Evolutionary conservation across 2,797 vertebrate species (phyloP).

Genomic region (Chaetodon trifasciatus): DNA sequence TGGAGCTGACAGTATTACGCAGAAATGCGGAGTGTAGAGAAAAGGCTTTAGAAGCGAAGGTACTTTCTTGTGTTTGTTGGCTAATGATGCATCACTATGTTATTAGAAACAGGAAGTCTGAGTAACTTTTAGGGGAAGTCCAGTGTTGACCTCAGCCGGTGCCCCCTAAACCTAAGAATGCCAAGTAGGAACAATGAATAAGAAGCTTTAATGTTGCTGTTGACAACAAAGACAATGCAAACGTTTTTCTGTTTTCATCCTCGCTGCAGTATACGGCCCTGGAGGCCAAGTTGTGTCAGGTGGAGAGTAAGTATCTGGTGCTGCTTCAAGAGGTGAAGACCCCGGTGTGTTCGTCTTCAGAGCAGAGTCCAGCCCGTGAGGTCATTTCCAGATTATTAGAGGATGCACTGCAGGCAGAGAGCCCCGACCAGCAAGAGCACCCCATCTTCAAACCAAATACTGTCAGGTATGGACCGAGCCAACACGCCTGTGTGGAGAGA

Average conservation of each 20-base stretch:
- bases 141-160: conserved; percentile 21
- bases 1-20: conserved; percentile 94
- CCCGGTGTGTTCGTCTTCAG: conserved; percentile 93
- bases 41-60: conserved; percentile 93
- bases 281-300: conserved; percentile 96
- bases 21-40: conserved; percentile 93
- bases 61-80: conserved; percentile 60
- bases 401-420: conserved; percentile 94
- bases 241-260: background rate
- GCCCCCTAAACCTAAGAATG: conserved; percentile 12
- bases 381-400: conserved; percentile 94
- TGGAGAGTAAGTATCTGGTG: conserved; percentile 97
- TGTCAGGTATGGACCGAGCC: conserved; percentile 88
- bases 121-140: conserved; percentile 48
- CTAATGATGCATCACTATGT: conserved; percentile 3
- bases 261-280: conserved; percentile 89
- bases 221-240: background rate
- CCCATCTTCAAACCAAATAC: conserved; percentile 89
- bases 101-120: conserved; percentile 64
- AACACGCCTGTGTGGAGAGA: background rate
- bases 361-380: conserved; percentile 87
- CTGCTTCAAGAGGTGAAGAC: conserved; percentile 95
- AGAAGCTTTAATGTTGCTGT: background rate
- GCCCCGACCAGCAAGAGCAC: conserved; percentile 89
- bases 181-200: conserved; percentile 21